These are phyloP conservation scores for Epizoanthus illoricatus DNA, from an alignment of 92 coral and sea anemone genomes.

Conservation along the genomic window DNA sequence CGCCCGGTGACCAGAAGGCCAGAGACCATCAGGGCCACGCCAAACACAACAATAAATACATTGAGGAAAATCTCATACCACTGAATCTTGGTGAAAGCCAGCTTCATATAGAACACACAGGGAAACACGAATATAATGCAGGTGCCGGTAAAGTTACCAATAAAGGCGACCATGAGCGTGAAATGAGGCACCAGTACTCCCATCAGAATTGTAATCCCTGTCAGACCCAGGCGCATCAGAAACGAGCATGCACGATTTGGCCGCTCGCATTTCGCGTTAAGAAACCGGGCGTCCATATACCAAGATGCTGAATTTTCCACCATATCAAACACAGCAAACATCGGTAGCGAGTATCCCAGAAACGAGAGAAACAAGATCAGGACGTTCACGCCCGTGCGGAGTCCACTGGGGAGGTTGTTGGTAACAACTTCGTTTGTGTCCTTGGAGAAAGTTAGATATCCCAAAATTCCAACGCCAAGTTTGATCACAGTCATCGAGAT, in stretches of 20 bases:
- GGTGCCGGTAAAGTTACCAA: constrained; percentile 77
- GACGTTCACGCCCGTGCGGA: constrained; percentile 48
- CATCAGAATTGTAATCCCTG: constrained; percentile 58
- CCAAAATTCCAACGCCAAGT: constrained; percentile 58
- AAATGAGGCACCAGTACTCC: constrained; percentile 77
- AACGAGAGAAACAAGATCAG: constrained; percentile 62
- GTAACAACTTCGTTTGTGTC: constrained; percentile 62
- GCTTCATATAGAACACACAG: constrained; percentile 66
- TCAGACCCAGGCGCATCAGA: constrained; percentile 59
- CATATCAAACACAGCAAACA: constrained; percentile 76
- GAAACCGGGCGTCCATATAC: constrained; percentile 49
- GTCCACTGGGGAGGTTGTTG: constrained; percentile 59
- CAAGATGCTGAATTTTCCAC: constrained; percentile 61
- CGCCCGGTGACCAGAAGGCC: constrained; percentile 62
- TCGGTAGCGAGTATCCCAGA: constrained; percentile 72
- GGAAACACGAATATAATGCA: constrained; percentile 75
- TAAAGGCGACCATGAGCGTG: constrained; percentile 68
- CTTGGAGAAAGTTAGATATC: constrained; percentile 62
- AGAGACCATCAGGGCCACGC: constrained; percentile 57
- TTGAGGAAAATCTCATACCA: constrained; percentile 66
- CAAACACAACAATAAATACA: constrained; percentile 66
- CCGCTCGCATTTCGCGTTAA: constrained; percentile 50
- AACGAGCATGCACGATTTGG: constrained; percentile 53
- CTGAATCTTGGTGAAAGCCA: constrained; percentile 53
- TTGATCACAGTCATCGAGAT: constrained; percentile 66